A percentile compares a stretch with the other conserved stretches of the same genome.
Evolutionary conservation across 2,113 vertebrate species (phyloP).

Genomic region (Microtus ochrogaster): DNA sequence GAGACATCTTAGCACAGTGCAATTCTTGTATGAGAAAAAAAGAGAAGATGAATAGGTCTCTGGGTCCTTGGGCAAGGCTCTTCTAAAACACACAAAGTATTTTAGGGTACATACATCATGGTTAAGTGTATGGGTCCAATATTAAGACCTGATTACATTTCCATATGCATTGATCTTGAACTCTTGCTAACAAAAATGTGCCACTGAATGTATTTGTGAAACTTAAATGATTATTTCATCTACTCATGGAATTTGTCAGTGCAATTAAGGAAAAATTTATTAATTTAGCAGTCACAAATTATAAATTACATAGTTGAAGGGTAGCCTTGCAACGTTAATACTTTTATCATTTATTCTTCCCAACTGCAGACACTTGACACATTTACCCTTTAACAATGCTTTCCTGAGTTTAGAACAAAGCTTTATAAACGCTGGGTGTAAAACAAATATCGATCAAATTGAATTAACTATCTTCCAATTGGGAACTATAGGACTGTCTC

Average conservation of each 20-base stretch:
- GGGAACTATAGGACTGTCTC: neutral
- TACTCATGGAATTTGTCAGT: neutral
- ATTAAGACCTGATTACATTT: neutral
- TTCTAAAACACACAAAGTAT: neutral
- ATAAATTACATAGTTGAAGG: neutral
- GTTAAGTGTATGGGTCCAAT: neutral
- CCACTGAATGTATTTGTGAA: neutral
- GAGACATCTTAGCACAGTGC: neutral
- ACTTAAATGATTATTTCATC: neutral
- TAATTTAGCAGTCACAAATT: slow-evolving; percentile 51
- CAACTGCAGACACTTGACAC: neutral
- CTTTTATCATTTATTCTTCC: slow-evolving; percentile 8
- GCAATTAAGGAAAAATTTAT: slow-evolving; percentile 44
- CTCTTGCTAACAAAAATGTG: slow-evolving; percentile 36
- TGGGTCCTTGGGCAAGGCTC: neutral
- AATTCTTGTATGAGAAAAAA: neutral
- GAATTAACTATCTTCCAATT: slow-evolving; percentile 27
- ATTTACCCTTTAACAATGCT: slow-evolving; percentile 17
- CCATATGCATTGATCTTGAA: neutral
- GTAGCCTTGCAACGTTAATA: neutral
- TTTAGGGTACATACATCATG: neutral
- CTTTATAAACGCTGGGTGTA: neutral
- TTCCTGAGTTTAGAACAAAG: neutral
- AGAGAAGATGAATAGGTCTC: neutral
- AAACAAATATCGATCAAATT: neutral